Evolutionary conservation across 2,113 vertebrate genomes (phyloP).

Genomic region (Monopterus albus): DNA sequence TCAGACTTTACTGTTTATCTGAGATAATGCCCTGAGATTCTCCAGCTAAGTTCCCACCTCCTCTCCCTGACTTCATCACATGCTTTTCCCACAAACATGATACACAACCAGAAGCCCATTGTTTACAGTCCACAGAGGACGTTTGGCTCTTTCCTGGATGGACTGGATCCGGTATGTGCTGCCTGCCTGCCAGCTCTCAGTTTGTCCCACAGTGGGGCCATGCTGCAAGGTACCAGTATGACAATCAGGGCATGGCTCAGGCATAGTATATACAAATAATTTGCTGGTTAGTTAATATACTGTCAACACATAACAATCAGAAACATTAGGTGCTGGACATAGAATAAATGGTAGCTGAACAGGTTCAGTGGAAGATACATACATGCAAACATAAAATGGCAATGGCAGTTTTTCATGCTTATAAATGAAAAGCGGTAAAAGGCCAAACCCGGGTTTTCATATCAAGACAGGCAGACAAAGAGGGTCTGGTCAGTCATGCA

Average conservation of each 20-base stretch:
- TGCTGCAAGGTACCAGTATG: slow-evolving; percentile 12
- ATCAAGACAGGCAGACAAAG: not conserved
- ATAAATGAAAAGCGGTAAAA: not conserved
- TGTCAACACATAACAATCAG: slow-evolving; percentile 24
- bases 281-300: slow-evolving; percentile 13
- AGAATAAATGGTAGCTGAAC: not conserved
- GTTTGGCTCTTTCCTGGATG: slow-evolving; percentile 75
- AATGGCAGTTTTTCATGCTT: too few species aligned
- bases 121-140: slow-evolving; percentile 67
- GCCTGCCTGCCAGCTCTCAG: slow-evolving; percentile 37
- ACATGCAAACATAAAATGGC: not conserved
- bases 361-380: not conserved
- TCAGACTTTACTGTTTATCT: slow-evolving; percentile 15
- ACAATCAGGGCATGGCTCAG: not conserved
- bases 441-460: too few species aligned
- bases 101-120: slow-evolving; percentile 67
- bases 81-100: slow-evolving; percentile 61
- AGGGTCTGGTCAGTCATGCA: not conserved
- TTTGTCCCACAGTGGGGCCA: slow-evolving; percentile 29
- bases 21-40: slow-evolving; percentile 30
- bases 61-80: slow-evolving; percentile 35
- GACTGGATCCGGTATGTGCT: slow-evolving; percentile 67
- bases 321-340: too few species aligned
- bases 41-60: slow-evolving; percentile 29
- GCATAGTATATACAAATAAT: slow-evolving; percentile 14